phyloP scores from a whole-genome alignment of 2,113 vertebrate genomes.

The Aspidoscelis tigris region DNA sequence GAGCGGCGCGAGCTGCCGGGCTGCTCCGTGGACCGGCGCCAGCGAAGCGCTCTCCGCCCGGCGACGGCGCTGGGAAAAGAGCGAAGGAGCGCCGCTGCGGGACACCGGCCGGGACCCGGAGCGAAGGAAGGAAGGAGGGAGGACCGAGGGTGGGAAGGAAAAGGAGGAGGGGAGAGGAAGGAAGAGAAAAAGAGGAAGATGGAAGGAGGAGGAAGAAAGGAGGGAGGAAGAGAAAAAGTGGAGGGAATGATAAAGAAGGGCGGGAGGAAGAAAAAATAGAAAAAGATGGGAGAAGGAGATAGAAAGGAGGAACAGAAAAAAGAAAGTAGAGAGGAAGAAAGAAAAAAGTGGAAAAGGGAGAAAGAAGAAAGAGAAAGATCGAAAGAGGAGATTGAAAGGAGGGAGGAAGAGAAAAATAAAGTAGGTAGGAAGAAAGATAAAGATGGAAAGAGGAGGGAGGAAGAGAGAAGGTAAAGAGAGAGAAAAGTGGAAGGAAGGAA shows the following conservation, averaged over 20 bases:
- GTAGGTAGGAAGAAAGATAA: not conserved
- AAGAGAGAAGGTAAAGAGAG: too few relatives aligned
- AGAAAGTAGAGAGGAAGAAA: not conserved
- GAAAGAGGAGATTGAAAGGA: not conserved
- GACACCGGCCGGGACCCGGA: not conserved
- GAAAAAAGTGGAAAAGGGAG: not conserved
- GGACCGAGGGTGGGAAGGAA: not conserved
- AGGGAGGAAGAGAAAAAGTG: not conserved
- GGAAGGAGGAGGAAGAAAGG: too few relatives aligned
- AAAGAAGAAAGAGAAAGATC: not conserved
- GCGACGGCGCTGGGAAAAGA: not conserved
- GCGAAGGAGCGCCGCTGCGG: not conserved
- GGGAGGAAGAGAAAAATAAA: too few relatives aligned
- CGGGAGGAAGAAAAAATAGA: not conserved
- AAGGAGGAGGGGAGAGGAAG: too few relatives aligned
- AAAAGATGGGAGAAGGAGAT: not conserved
- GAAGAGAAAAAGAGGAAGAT: not conserved
- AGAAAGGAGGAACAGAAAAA: too few relatives aligned
- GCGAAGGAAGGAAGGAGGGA: not conserved
- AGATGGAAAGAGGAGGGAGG: too few relatives aligned
- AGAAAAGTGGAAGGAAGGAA: too few relatives aligned
- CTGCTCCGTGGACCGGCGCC: too few relatives aligned
- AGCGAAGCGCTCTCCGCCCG: rapidly evolving
- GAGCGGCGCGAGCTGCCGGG: not conserved
- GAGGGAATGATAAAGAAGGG: not conserved